phyloP scores from a whole-genome alignment of 2,113 vertebrate species.

The Nibea albiflora region DNA sequence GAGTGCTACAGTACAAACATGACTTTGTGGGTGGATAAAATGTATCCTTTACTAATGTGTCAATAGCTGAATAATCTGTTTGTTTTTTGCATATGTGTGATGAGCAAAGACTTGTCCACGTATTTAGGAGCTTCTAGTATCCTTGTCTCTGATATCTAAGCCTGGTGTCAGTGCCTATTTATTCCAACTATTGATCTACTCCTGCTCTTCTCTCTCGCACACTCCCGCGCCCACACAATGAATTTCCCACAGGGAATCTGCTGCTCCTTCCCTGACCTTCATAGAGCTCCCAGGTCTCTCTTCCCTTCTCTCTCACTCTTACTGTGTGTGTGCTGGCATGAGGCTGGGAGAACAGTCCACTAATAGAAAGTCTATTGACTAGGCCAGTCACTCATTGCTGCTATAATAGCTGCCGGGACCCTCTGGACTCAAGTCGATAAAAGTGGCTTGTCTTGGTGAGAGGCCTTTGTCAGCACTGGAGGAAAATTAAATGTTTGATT shows the following conservation, averaged over 20 bases:
- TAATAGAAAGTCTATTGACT: slow-evolving; percentile 84
- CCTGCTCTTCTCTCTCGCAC: slow-evolving; percentile 38
- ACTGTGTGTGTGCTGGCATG: slow-evolving; percentile 58
- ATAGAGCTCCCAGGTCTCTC: slow-evolving; percentile 43
- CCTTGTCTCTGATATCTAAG: slow-evolving; percentile 45
- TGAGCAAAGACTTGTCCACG: slow-evolving; percentile 2
- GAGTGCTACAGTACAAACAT: neutral
- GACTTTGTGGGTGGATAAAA: slow-evolving; percentile 17
- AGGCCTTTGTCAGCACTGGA: slow-evolving; percentile 76
- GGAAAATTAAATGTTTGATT: slow-evolving; percentile 83
- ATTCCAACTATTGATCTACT: slow-evolving; percentile 74
- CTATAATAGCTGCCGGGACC: slow-evolving; percentile 76
- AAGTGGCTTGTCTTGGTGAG: slow-evolving; percentile 73
- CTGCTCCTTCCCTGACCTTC: slow-evolving; percentile 74
- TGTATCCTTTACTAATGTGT: slow-evolving; percentile 13
- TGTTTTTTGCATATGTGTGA: slow-evolving; percentile 16
- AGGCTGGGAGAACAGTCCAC: slow-evolving; percentile 68
- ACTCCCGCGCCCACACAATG: slow-evolving; percentile 21
- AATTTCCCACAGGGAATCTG: slow-evolving; percentile 46
- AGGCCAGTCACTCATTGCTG: slow-evolving; percentile 74
- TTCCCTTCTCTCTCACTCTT: slow-evolving; percentile 15
- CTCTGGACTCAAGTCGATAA: slow-evolving; percentile 77
- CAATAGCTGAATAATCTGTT: slow-evolving; percentile 15
- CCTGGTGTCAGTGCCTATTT: slow-evolving; percentile 65
- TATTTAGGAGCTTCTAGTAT: slow-evolving; percentile 44